Evolutionary conservation across 1,140 invertebrate species (phyloP).

Genomic region (Anagrus nilaparvatae): DNA sequence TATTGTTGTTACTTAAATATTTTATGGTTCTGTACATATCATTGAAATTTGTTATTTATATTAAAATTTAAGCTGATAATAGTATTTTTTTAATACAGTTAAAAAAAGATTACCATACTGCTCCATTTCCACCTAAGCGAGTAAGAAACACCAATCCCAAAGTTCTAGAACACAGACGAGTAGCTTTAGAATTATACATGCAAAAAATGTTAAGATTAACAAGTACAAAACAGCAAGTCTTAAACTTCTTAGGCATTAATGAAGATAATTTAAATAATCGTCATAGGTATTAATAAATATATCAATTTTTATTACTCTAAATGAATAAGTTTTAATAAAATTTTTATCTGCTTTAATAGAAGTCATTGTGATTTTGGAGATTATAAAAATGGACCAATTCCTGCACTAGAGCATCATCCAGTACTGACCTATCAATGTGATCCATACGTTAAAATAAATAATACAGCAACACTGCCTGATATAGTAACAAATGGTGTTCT

Average conservation of each 20-base stretch:
- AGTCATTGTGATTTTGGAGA: no score
- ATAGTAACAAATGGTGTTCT: constrained; percentile 43
- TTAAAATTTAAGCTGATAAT: constrained; percentile 4
- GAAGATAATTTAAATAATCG: constrained; percentile 16
- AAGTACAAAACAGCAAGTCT: constrained; percentile 36
- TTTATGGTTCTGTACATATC: background rate
- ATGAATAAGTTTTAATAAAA: no score
- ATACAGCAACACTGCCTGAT: constrained; percentile 38
- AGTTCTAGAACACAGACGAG: constrained; percentile 50
- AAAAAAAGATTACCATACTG: constrained; percentile 34
- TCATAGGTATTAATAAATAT: constrained; percentile 27
- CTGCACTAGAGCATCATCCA: constrained; percentile 32
- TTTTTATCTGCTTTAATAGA: no score
- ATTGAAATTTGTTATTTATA: background rate
- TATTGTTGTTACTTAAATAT: background rate
- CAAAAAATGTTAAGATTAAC: constrained; percentile 44
- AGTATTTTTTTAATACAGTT: constrained; percentile 24
- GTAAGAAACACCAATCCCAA: constrained; percentile 51
- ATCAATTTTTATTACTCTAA: no score
- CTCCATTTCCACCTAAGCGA: constrained; percentile 53
- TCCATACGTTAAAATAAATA: constrained; percentile 29
- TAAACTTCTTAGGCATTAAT: constrained; percentile 40
- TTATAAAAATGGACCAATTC: constrained; percentile 15
- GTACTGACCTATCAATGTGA: constrained; percentile 38
- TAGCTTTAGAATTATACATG: constrained; percentile 46